Percentiles rank a stretch among this genome's conserved stretches.
These are phyloP conservation scores for Meandrusa payeni DNA, from an alignment of 2,888 invertebrate species.

Conservation along the genomic window DNA sequence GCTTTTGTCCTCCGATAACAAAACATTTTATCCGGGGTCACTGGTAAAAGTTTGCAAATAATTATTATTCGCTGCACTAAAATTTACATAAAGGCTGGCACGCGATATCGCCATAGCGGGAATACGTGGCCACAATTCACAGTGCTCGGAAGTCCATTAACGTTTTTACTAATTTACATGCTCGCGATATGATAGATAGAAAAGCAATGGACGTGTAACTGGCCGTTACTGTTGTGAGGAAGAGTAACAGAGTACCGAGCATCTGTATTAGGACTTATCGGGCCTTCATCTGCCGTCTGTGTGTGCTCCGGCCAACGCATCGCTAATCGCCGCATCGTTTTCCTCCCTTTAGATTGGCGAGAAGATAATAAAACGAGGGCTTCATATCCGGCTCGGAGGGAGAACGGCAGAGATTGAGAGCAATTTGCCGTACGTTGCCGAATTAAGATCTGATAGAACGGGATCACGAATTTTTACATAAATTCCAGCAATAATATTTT, in stretches of 20 bases:
- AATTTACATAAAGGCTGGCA: conserved; percentile 56
- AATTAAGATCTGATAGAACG: conserved; percentile 55
- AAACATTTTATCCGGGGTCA: conserved; percentile 20
- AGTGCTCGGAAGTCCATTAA: conserved; percentile 57
- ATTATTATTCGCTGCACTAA: conserved; percentile 50
- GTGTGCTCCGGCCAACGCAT: conserved; percentile 57
- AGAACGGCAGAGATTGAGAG: conserved; percentile 54
- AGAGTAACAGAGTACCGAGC: conserved; percentile 29
- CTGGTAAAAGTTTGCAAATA: conserved; percentile 59
- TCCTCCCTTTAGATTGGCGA: conserved; percentile 58
- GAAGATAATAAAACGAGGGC: conserved; percentile 58
- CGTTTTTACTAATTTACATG: conserved; percentile 50
- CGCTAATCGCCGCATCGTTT: conserved; percentile 66
- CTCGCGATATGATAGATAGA: conserved; percentile 39
- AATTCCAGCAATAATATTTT: too few species aligned
- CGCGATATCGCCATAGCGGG: conserved; percentile 39
- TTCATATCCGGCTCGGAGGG: conserved; percentile 60
- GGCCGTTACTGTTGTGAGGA: conserved; percentile 25
- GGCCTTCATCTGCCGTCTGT: conserved; percentile 49
- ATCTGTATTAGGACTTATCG: conserved; percentile 54
- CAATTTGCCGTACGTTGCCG: conserved; percentile 64
- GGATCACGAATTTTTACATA: too few species aligned
- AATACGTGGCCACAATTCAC: conserved; percentile 32
- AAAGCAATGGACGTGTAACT: conserved; percentile 50
- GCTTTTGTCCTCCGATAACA: conserved; percentile 17